Evolutionary conservation across 2,888 invertebrate species (phyloP), one percentile per base, ranked within the genome.

Genomic region (Thera obeliscata): DNA sequence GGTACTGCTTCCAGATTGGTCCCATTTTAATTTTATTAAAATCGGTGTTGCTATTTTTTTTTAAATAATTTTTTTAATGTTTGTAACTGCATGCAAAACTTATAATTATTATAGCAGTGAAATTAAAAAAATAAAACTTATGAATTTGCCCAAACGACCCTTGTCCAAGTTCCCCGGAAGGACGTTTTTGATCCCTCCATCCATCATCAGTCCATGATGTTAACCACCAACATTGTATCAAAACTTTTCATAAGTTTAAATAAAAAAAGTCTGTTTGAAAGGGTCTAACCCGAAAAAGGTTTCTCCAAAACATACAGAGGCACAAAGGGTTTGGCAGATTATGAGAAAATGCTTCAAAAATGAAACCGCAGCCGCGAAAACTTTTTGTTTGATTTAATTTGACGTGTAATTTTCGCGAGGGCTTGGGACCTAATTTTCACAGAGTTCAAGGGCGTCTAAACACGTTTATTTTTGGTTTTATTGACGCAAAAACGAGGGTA

Each of bases 291-390:
- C 59, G 36, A 66, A 69, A 69, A 63, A 60, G 69, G 59, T 62
- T 60, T 50, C 58, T 66, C 66, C 66, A 69, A 69, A 69, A 69
- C 66, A 70, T 46, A 66, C 65, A 66, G 46, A 8, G 33, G 61
- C 61, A 62, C 73, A 73, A 74, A 73, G 70, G 70, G 70, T 43
- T 57, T 48, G 64, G 60, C 67, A 69, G 72, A 70, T 73, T 72
- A 75, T 66, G 69, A 67, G 70, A 67, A 67, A 70, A 74, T 72
- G 74, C 71, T 73, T 66, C 67, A 70, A 70, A 71, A 73, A 72
- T 73, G 67, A 73, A 73, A 72, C 74, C 73, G 60, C 57, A 52
- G 54, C 65, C 66, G 66, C 66, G 43, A 67, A 71, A 73, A 72
- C 67, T 71, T 68, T 60, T 61, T 73, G 65, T 68, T 67, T 73